phyloP scores from a whole-genome alignment of 2,888 invertebrate genomes.

The Chymomyza caudatula region DNA sequence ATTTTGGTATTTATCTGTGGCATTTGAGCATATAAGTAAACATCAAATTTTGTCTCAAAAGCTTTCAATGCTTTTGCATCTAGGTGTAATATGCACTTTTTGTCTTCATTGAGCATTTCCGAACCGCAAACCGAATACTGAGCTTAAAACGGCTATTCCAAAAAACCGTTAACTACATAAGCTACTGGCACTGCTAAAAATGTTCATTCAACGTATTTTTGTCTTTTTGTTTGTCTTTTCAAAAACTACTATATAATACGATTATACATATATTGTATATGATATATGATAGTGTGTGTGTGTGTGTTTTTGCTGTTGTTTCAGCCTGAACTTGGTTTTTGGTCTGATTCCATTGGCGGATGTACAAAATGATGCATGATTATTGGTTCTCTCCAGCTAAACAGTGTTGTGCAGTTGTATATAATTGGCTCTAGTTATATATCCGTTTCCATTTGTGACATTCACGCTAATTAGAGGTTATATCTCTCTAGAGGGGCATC shows the following conservation, averaged over 20 bases:
- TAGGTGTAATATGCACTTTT: no score
- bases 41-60: no score
- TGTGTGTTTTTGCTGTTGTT: background rate
- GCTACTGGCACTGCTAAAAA: constrained; percentile 42
- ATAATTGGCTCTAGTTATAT: background rate
- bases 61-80: no score
- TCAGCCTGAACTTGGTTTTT: background rate
- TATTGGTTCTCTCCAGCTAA: background rate
- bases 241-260: constrained; percentile 42
- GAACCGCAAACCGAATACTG: background rate
- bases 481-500: background rate
- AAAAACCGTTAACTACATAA: constrained; percentile 2
- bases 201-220: constrained; percentile 27
- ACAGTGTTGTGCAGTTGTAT: background rate
- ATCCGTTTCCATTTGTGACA: background rate
- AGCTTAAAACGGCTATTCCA: background rate
- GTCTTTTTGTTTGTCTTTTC: constrained; percentile 15
- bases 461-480: background rate
- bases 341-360: background rate
- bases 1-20: no score
- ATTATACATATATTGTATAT: constrained; percentile 31
- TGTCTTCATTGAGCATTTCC: no score
- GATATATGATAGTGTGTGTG: constrained; percentile 17
- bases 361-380: constrained; percentile 1
- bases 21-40: no score